Conservation (phyloP, 2,797 vertebrate genomes). For the Sebastes cheni region DNA sequence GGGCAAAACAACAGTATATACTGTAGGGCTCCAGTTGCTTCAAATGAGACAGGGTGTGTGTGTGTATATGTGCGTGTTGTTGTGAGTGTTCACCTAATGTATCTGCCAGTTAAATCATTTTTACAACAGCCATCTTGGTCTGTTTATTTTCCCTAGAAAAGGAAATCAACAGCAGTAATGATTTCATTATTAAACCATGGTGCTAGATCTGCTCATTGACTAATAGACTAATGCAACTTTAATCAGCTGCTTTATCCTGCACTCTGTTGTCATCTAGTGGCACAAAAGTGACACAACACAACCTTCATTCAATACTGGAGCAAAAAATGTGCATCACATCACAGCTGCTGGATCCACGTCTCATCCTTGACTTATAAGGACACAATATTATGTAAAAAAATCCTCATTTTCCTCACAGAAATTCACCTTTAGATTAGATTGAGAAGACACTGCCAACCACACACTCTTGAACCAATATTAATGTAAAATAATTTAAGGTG, state of each 20-base stretch:
- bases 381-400: slow-evolving; percentile 10
- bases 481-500: not conserved
- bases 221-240: slow-evolving; percentile 52
- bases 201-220: slow-evolving; percentile 52
- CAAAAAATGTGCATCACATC: slow-evolving; percentile 26
- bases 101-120: slow-evolving; percentile 28
- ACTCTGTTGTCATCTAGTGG: slow-evolving; percentile 77
- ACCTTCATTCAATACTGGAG: not conserved
- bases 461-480: not conserved
- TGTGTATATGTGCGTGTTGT: not conserved
- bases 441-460: not conserved
- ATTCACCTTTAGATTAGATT: not conserved
- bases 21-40: slow-evolving; percentile 2
- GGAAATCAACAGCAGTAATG: slow-evolving; percentile 57
- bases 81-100: not conserved
- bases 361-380: slow-evolving; percentile 9
- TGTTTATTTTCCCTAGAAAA: slow-evolving; percentile 38
- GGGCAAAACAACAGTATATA: slow-evolving; percentile 34
- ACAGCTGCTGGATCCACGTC: not conserved
- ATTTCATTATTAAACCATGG: slow-evolving; percentile 60
- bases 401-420: not conserved
- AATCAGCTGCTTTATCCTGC: slow-evolving; percentile 56
- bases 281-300: slow-evolving; percentile 29
- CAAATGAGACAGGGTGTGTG: not conserved
- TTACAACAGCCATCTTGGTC: slow-evolving; percentile 17